Percentiles rank a stretch among this genome's conserved stretches.
These are phyloP conservation scores for Hydrozoanthus gracilis DNA, from an alignment of 92 coral and sea anemone species.

Conservation along the genomic window DNA sequence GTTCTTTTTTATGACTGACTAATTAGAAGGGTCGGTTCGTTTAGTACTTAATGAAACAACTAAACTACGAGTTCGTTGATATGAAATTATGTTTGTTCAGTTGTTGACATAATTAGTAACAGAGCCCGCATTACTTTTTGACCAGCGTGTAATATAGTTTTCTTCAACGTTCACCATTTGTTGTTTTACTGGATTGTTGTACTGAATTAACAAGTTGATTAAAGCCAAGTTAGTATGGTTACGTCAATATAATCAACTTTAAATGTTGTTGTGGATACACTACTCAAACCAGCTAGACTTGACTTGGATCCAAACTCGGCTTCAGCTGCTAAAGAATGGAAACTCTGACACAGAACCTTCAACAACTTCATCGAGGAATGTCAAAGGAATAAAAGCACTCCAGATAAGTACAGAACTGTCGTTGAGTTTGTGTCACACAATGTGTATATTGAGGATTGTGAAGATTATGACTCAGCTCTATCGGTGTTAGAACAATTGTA, in stretches of 20 bases:
- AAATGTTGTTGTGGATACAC: conserved; percentile 52
- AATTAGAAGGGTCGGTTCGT: no score
- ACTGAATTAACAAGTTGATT: no score
- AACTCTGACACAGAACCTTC: conserved; percentile 55
- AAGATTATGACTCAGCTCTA: not conserved
- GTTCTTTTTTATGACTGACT: no score
- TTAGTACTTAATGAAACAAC: no score
- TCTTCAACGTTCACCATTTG: no score
- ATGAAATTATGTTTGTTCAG: not conserved
- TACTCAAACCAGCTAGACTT: conserved; percentile 52
- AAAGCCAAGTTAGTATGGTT: no score
- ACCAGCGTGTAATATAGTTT: no score
- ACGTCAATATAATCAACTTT: conserved; percentile 37
- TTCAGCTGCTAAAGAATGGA: conserved; percentile 62
- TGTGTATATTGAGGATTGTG: not conserved
- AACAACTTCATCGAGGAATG: conserved; percentile 53
- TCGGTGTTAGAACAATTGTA: not conserved
- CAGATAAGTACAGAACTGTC: conserved; percentile 50
- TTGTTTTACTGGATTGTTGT: no score
- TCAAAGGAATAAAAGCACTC: conserved; percentile 52
- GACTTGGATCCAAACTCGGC: conserved; percentile 63
- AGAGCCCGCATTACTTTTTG: no score
- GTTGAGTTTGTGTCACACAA: not conserved
- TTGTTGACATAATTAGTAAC: not conserved
- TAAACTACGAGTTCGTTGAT: no score